phyloP scores from a whole-genome alignment of 2,888 invertebrate species.

The Erebia ligea region DNA sequence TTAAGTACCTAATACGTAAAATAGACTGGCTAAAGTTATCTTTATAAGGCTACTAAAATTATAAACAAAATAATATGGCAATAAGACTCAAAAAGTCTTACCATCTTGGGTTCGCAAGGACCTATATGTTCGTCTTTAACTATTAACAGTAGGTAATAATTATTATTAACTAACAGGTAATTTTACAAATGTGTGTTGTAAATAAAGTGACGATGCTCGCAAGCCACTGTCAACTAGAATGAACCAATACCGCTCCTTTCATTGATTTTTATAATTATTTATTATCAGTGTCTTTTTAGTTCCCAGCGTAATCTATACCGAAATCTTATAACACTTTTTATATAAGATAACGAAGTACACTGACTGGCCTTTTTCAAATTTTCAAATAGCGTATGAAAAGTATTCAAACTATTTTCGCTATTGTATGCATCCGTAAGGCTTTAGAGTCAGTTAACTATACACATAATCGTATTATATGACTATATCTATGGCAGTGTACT shows the following conservation, averaged over 20 bases:
- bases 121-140: not conserved
- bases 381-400: not conserved
- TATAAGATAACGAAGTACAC: constrained; percentile 10
- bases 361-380: not conserved
- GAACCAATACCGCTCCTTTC: constrained; percentile 18
- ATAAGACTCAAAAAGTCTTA: constrained; percentile 14
- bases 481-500: too few relatives aligned
- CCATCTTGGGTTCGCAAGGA: constrained; percentile 15
- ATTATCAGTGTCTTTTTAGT: constrained; percentile 27
- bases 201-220: constrained; percentile 14
- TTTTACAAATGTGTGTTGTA: not conserved
- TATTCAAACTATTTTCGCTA: not conserved
- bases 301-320: constrained; percentile 22
- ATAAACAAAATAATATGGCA: constrained; percentile 7
- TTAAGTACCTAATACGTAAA: not conserved
- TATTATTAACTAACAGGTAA: not conserved
- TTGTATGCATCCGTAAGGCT: not conserved
- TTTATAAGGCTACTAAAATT: constrained; percentile 2
- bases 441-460: too few relatives aligned
- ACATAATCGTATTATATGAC: too few relatives aligned
- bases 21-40: not conserved
- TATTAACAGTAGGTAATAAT: not conserved
- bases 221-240: constrained; percentile 24
- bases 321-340: constrained; percentile 20
- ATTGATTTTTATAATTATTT: constrained; percentile 31